A percentile compares a stretch with the other conserved stretches of the same genome.
Conservation (phyloP, 1,140 invertebrate species). For the Dendroctonus ponderosae region DNA sequence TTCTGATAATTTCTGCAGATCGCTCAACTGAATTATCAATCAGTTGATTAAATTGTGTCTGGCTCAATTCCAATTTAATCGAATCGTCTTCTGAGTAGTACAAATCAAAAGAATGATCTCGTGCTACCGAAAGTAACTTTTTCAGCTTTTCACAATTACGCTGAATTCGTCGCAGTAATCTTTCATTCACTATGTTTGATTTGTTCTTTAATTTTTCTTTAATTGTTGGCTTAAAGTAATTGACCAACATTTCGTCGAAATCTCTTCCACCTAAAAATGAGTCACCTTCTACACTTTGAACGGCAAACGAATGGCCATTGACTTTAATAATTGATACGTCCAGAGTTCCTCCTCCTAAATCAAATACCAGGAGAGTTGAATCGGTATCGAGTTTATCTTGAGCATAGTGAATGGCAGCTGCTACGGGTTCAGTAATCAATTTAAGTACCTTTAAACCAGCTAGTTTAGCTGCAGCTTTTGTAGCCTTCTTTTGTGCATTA, state of each 20-base stretch:
- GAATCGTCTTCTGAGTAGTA: conserved; percentile 72
- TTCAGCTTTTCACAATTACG: too few species aligned
- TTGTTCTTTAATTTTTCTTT: background rate
- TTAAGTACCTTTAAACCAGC: conserved; percentile 61
- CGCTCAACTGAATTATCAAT: conserved; percentile 67
- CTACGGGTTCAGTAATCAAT: conserved; percentile 53
- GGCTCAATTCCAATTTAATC: conserved; percentile 71
- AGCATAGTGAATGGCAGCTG: conserved; percentile 65
- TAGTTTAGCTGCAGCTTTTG: conserved; percentile 18
- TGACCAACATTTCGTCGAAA: conserved; percentile 59
- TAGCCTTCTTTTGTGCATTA: conserved; percentile 23
- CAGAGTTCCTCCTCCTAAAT: conserved; percentile 74
- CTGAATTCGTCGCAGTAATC: conserved; percentile 1
- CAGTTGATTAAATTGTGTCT: conserved; percentile 72
- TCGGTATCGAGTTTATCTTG: conserved; percentile 29
- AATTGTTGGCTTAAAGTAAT: conserved; percentile 35
- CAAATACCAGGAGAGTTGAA: conserved; percentile 56
- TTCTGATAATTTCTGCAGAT: conserved; percentile 15
- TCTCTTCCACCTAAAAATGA: conserved; percentile 69
- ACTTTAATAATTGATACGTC: conserved; percentile 75
- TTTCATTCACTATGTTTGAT: background rate
- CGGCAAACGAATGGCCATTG: conserved; percentile 69
- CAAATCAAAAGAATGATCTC: too few species aligned
- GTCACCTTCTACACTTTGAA: conserved; percentile 67
- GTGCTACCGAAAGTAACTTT: too few species aligned